Evolutionary conservation across 2,888 invertebrate genomes (phyloP).

Genomic region (Arctia plantaginis): DNA sequence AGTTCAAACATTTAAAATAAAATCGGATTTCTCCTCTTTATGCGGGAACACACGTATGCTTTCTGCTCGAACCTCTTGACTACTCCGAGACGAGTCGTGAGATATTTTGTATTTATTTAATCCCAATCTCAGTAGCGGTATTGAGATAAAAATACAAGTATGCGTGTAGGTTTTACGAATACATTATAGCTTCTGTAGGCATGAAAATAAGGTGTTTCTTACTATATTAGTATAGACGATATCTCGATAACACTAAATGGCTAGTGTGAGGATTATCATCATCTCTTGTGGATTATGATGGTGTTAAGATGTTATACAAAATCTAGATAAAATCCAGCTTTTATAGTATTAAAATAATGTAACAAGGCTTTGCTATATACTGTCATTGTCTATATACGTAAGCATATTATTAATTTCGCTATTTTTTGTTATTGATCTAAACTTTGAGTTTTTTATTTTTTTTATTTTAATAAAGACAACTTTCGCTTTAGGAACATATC

Average conservation of each 20-base stretch:
- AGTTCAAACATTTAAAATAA: background rate
- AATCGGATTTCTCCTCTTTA: conserved; percentile 1
- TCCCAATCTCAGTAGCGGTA: background rate
- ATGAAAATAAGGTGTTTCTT: background rate
- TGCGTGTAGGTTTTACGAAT: background rate
- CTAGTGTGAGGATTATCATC: background rate
- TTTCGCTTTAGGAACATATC: too few relatives aligned
- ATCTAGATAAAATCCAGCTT: background rate
- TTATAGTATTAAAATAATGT: background rate
- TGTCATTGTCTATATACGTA: too few relatives aligned
- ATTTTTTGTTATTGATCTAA: background rate
- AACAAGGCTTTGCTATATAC: too few relatives aligned
- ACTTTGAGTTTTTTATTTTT: too few relatives aligned
- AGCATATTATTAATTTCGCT: background rate
- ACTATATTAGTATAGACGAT: background rate
- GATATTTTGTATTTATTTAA: background rate
- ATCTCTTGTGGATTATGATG: background rate
- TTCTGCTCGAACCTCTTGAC: background rate
- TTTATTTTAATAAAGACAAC: too few relatives aligned
- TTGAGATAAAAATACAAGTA: background rate
- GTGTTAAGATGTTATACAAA: background rate
- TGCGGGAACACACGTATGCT: background rate
- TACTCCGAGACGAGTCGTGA: background rate
- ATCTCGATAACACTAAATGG: background rate
- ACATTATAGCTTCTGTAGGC: background rate